Percentiles rank a stretch among this genome's conserved stretches.
Evolutionary conservation across 2,888 invertebrate genomes (phyloP).

Genomic region (Rapana venosa): DNA sequence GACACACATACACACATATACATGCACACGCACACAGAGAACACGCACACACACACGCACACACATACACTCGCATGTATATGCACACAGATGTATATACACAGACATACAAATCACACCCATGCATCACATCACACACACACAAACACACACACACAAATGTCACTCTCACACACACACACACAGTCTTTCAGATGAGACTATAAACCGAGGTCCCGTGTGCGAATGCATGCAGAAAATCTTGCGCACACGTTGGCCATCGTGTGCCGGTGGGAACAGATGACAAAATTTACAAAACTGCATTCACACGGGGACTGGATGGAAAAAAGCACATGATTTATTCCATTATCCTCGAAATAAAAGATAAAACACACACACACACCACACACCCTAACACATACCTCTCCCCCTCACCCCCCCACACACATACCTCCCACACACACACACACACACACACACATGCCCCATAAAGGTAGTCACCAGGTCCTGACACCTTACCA

Average conservation of each 20-base stretch:
- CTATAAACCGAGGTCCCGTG: too few relatives aligned
- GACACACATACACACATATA: background rate
- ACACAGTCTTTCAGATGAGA: too few relatives aligned
- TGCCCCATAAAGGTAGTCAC: background rate
- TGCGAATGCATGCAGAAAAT: too few relatives aligned
- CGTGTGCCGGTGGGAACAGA: too few relatives aligned
- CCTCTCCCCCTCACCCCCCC: background rate
- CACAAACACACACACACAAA: background rate
- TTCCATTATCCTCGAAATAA: too few relatives aligned
- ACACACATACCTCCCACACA: background rate
- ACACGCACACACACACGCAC: background rate
- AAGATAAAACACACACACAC: too few relatives aligned
- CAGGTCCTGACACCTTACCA: conserved; percentile 82
- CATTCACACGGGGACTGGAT: too few relatives aligned
- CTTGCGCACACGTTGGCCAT: too few relatives aligned
- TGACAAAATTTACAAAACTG: too few relatives aligned
- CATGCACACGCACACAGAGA: background rate
- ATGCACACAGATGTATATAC: background rate
- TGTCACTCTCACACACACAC: conserved; percentile 1
- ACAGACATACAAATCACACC: background rate
- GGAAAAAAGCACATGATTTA: too few relatives aligned
- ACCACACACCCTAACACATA: background rate
- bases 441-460: conserved; percentile 9
- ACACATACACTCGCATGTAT: background rate
- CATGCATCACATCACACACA: background rate